These are phyloP conservation scores for Sapayoa aenigma DNA, from an alignment of 2,113 vertebrate species.

Conservation along the genomic window DNA sequence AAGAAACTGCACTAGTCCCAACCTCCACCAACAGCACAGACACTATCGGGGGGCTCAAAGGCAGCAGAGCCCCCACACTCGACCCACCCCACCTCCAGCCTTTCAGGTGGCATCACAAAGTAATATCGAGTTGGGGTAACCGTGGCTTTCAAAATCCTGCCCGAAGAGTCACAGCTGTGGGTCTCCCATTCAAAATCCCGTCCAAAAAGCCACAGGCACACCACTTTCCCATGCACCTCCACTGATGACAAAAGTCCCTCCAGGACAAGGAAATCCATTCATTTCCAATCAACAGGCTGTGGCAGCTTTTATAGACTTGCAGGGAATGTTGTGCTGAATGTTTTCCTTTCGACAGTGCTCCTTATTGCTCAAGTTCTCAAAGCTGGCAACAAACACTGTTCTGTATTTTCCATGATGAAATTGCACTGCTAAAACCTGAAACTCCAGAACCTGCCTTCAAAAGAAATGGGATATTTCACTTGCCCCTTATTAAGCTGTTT, in stretches of 20 bases:
- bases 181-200: background rate
- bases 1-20: slow-evolving; percentile 20
- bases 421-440: background rate
- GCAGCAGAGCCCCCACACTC: background rate
- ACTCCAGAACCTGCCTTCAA: background rate
- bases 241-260: no score
- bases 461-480: background rate
- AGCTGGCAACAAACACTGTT: background rate
- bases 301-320: background rate
- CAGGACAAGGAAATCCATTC: background rate
- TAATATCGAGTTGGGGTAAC: rapidly evolving
- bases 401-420: background rate
- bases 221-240: background rate
- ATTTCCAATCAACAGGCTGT: background rate
- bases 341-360: background rate
- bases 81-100: background rate
- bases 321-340: background rate
- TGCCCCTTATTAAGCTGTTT: background rate
- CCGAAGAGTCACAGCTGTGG: background rate
- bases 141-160: background rate
- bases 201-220: background rate
- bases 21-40: slow-evolving; percentile 11
- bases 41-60: background rate
- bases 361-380: background rate
- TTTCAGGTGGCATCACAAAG: rapidly evolving